phyloP scores from a whole-genome alignment of 2,113 vertebrate genomes.

The Bubo blakistoni region DNA sequence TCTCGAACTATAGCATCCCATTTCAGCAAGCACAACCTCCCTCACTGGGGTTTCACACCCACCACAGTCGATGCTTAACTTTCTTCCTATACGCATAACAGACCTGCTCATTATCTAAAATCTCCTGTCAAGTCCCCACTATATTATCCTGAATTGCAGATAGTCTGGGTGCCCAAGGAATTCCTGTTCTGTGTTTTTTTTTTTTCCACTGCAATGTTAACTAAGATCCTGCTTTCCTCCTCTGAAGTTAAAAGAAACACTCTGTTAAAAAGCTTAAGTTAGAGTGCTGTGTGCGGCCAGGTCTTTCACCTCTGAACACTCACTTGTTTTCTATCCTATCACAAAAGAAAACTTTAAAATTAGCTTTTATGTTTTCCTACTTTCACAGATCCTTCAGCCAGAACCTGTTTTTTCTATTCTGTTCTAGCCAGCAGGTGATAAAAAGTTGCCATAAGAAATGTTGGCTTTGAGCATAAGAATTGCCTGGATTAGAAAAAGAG shows the following conservation, averaged over 20 bases:
- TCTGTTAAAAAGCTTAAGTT: background rate
- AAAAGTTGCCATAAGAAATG: background rate
- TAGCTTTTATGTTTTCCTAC: background rate
- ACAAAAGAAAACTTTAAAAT: background rate
- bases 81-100: accelerated
- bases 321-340: background rate
- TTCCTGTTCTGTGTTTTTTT: background rate
- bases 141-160: background rate
- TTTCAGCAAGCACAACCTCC: background rate
- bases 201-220: background rate
- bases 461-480: background rate
- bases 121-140: background rate
- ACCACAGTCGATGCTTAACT: background rate
- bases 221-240: background rate
- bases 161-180: background rate
- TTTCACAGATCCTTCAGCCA: background rate
- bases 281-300: background rate
- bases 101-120: background rate
- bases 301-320: background rate
- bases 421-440: slow-evolving; percentile 6
- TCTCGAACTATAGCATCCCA: background rate
- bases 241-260: background rate
- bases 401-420: background rate
- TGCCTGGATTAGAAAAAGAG: background rate
- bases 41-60: accelerated